Evolutionary conservation across 2,888 invertebrate genomes (phyloP).

Genomic region (Lagria hirta): DNA sequence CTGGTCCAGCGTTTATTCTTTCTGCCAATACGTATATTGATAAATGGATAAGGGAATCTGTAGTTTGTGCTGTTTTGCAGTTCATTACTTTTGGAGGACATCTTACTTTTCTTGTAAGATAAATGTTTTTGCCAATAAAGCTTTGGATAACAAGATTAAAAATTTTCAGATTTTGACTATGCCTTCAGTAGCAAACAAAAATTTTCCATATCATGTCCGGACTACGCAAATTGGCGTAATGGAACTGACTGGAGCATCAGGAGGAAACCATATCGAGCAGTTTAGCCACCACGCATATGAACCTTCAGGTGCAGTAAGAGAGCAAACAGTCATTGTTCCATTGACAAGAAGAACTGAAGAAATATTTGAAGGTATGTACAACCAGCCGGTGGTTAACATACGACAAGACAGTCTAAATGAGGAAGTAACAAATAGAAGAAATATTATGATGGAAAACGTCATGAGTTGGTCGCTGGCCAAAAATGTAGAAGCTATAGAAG

Average conservation of each 20-base stretch:
- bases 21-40: constrained; percentile 79
- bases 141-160: no score
- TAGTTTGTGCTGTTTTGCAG: constrained; percentile 66
- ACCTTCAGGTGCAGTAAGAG: constrained; percentile 54
- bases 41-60: constrained; percentile 76
- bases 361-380: constrained; percentile 55
- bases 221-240: constrained; percentile 79
- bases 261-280: constrained; percentile 58
- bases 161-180: constrained; percentile 72
- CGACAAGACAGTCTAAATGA: constrained; percentile 8
- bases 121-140: no score
- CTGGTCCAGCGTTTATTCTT: constrained; percentile 77
- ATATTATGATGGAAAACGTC: constrained; percentile 48
- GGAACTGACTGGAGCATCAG: constrained; percentile 59
- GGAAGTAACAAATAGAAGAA: constrained; percentile 20
- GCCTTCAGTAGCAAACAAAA: constrained; percentile 83
- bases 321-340: constrained; percentile 66
- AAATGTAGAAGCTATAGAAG: constrained; percentile 43
- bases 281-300: constrained; percentile 68
- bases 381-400: constrained; percentile 32
- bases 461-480: constrained; percentile 51
- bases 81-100: constrained; percentile 66
- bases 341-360: constrained; percentile 63
- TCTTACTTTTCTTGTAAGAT: constrained; percentile 66
- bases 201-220: constrained; percentile 88